Conservation (phyloP, 2,113 vertebrate genomes). For the Progne subis region DNA sequence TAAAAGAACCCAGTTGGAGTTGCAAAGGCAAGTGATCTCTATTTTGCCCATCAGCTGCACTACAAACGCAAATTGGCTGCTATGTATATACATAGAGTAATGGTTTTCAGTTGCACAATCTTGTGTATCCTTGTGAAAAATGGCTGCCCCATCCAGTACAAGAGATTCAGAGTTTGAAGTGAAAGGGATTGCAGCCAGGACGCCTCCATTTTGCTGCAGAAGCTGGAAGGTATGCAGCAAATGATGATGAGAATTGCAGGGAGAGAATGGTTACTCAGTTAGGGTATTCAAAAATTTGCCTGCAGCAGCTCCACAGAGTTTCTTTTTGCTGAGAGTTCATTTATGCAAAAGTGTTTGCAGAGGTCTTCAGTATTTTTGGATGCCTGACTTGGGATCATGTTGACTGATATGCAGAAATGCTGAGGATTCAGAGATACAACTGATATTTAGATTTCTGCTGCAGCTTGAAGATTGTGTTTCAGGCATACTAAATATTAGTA, state of each 20-base stretch:
- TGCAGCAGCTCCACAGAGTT: neutral
- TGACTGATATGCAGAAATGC: conserved; percentile 14
- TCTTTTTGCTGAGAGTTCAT: conserved; percentile 44
- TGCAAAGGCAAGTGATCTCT: neutral
- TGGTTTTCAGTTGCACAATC: neutral
- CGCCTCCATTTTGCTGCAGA: neutral
- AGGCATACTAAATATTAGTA: neutral
- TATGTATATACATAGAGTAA: accelerated
- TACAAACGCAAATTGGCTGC: neutral
- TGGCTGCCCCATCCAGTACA: neutral
- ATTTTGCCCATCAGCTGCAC: neutral
- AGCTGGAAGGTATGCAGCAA: neutral
- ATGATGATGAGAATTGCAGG: conserved; percentile 9
- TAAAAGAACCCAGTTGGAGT: neutral
- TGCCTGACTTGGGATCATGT: conserved; percentile 26
- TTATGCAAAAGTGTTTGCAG: conserved; percentile 37
- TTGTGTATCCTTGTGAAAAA: neutral
- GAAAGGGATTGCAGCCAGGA: neutral
- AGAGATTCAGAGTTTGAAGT: neutral
- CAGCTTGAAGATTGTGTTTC: neutral
- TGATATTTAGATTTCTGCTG: neutral
- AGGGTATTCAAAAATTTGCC: neutral
- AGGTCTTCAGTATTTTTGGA: conserved; percentile 51
- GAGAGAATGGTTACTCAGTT: neutral
- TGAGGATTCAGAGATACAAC: neutral